These are phyloP conservation scores for Tethea ocularis DNA, from an alignment of 2,888 invertebrate genomes.

Conservation along the genomic window DNA sequence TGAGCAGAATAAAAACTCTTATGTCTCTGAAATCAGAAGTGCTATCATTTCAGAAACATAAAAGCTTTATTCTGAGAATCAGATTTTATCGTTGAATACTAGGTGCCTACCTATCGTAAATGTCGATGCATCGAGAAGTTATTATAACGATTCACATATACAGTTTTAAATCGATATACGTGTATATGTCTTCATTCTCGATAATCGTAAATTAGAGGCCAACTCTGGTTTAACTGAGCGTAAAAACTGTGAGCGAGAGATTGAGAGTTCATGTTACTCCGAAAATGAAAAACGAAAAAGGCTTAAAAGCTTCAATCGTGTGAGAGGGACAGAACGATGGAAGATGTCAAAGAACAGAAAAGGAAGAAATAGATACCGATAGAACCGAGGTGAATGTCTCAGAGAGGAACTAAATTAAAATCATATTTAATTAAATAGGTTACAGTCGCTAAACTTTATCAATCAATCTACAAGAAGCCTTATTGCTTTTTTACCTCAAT, in stretches of 20 bases:
- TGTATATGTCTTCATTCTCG: constrained; percentile 71
- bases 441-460: constrained; percentile 37
- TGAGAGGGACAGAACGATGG: constrained; percentile 51
- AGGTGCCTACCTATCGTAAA: constrained; percentile 51
- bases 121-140: constrained; percentile 61
- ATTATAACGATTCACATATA: constrained; percentile 47
- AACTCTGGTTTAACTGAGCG: constrained; percentile 73
- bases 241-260: constrained; percentile 75
- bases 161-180: constrained; percentile 54
- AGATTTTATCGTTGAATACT: constrained; percentile 17
- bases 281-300: constrained; percentile 65
- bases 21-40: constrained; percentile 20
- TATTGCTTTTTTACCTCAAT: constrained; percentile 45
- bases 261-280: constrained; percentile 79
- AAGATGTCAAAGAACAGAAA: constrained; percentile 50
- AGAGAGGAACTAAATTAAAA: constrained; percentile 38
- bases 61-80: constrained; percentile 49
- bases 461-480: constrained; percentile 43
- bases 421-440: constrained; percentile 24
- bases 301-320: constrained; percentile 48
- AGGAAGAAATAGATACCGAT: constrained; percentile 32
- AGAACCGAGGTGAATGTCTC: constrained; percentile 26
- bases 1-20: constrained; percentile 18
- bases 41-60: constrained; percentile 41
- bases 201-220: constrained; percentile 78